These are phyloP conservation scores for Tupaia chinensis DNA, from an alignment of 2,113 vertebrate species.

Conservation along the genomic window DNA sequence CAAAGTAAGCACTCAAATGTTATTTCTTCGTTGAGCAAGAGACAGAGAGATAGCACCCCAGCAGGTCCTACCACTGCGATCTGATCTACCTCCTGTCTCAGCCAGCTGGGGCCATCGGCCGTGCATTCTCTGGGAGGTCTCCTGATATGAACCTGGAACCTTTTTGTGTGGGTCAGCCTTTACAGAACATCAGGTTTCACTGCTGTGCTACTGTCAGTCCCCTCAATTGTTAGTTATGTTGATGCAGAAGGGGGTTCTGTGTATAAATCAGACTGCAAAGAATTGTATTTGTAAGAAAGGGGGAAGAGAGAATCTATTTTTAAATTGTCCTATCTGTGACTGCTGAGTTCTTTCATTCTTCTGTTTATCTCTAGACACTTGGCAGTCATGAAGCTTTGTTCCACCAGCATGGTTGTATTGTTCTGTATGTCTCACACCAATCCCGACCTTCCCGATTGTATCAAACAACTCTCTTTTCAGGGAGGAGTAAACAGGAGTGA, in stretches of 20 bases:
- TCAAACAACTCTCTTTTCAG: slow-evolving; percentile 67
- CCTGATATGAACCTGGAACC: too few species aligned
- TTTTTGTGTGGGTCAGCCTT: too few species aligned
- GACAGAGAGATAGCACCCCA: too few species aligned
- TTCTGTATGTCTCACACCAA: slow-evolving; percentile 53
- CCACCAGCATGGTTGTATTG: slow-evolving; percentile 31
- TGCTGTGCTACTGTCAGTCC: too few species aligned
- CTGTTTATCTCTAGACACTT: slow-evolving; percentile 15
- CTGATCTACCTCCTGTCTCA: too few species aligned
- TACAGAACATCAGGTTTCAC: too few species aligned
- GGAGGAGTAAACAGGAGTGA: slow-evolving; percentile 66
- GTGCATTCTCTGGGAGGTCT: too few species aligned
- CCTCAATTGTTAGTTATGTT: neutral
- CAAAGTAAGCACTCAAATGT: neutral
- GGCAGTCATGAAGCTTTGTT: slow-evolving; percentile 12
- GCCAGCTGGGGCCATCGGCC: too few species aligned
- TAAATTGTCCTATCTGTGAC: slow-evolving; percentile 12
- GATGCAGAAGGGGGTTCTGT: slow-evolving; percentile 18
- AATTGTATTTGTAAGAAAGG: slow-evolving; percentile 19
- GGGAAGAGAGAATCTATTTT: slow-evolving; percentile 26
- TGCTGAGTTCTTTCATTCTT: neutral
- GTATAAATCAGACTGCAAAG: slow-evolving; percentile 27
- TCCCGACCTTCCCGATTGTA: slow-evolving; percentile 60
- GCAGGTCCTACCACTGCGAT: too few species aligned
- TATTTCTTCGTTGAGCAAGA: neutral